Base-by-base conservation (phyloP, 2,888 invertebrate species). In the Lasioglossum pauxillum region DNA sequence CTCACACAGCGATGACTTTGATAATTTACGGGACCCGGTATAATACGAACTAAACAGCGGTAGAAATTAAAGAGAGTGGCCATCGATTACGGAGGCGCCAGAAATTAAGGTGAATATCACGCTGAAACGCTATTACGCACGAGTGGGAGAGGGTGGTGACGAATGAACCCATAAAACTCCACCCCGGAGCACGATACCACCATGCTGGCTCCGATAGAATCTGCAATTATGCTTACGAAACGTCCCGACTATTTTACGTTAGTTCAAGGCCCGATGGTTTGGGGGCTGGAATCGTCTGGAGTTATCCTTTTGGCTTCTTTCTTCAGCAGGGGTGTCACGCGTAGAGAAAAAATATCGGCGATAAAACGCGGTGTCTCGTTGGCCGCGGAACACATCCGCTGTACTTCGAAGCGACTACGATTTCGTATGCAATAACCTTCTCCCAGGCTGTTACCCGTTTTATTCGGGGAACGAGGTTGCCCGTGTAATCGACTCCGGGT, bases 161-260 rank as follows among this genome's bases (percentile, higher is more conserved):
- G 87, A 90, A 91, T 90, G 87, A 90, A 89, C 86, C 89, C 90
- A 91, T 91, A 91, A 91, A 91, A 87, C 75, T 84, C 75, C 88
- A n/a, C 81, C 80, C 74, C 60, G 46, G 46, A n/a, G 72, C 77
- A 41, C 83, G 74, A 38, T 53, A 82, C 75, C 67, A 44, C 72
- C 86, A 44, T 23, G 67, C 69, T 41, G 46, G 69, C 46, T 27
- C 81, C 84, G 89, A 91, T 91, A 86, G 87, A 77, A 91, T 90
- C 91, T 90, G 89, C 90, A 91, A 91, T 91, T 91, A 91, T 89
- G 83, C 85, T 89, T 85, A 78, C 89, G 88, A 82, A 87, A 87
- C 82, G 85, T 83, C 84, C 79, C 44, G 83, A 84, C 85, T 83
- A 89, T 90, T 88, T 89, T 72, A 74, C 83, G 84, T 80, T 79